These are phyloP conservation scores for Helobdella robusta DNA, from an alignment of 2,888 invertebrate species.

Conservation along the genomic window DNA sequence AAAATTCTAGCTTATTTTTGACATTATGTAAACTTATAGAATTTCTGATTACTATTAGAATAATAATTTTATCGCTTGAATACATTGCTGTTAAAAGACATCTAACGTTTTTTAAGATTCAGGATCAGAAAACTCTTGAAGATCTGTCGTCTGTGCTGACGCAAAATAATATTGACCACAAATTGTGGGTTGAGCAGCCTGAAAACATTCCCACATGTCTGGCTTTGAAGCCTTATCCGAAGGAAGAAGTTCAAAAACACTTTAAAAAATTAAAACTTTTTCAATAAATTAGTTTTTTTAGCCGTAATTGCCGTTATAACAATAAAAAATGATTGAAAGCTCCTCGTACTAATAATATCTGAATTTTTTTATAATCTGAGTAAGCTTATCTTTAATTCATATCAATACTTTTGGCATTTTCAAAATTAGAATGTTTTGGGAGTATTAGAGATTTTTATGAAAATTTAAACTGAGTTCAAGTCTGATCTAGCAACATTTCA, in stretches of 20 bases:
- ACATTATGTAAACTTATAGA: neutral
- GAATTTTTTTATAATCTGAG: no score
- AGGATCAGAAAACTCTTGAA: slow-evolving; percentile 65
- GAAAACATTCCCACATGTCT: slow-evolving; percentile 91
- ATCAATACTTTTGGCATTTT: no score
- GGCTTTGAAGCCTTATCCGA: slow-evolving; percentile 81
- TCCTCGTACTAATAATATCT: no score
- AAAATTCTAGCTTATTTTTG: neutral
- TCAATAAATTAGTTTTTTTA: slow-evolving; percentile 47
- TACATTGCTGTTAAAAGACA: neutral
- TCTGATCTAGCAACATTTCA: no score
- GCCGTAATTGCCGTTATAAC: no score
- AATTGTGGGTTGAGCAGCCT: slow-evolving; percentile 92
- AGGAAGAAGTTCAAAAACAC: slow-evolving; percentile 65
- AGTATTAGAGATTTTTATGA: no score
- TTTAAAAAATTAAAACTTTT: slow-evolving; percentile 76
- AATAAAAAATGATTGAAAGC: no score
- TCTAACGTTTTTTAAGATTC: slow-evolving; percentile 38
- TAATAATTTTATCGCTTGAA: neutral
- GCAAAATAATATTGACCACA: slow-evolving; percentile 68
- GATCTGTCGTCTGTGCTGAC: slow-evolving; percentile 63
- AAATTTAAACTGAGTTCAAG: no score
- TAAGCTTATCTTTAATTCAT: no score
- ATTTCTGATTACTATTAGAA: neutral
- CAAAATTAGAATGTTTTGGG: no score